A percentile compares a stretch with the other conserved stretches of the same genome.
phyloP scores from a whole-genome alignment of 2,113 vertebrate species.

The Plecotus auritus region DNA sequence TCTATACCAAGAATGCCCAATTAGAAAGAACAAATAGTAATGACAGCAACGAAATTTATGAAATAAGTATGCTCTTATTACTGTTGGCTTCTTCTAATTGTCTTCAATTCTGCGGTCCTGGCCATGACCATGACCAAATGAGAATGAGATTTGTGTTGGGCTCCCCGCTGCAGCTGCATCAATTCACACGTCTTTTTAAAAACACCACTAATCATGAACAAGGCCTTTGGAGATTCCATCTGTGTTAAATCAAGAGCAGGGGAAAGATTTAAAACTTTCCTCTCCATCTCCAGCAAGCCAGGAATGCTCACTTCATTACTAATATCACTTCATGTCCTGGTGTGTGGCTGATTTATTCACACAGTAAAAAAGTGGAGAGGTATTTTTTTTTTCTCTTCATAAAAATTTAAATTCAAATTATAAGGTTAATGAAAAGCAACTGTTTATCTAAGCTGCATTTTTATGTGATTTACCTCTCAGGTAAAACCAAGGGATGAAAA shows the following conservation, averaged over 20 bases:
- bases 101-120: neutral
- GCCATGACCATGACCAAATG: neutral
- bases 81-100: neutral
- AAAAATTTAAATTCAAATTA: neutral
- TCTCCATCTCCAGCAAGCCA: neutral
- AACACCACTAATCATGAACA: neutral
- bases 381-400: neutral
- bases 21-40: neutral
- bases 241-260: neutral
- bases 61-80: neutral
- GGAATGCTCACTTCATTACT: neutral
- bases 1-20: neutral
- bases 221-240: neutral
- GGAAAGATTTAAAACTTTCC: neutral
- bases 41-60: neutral
- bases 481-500: constrained; percentile 2
- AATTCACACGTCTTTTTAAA: neutral
- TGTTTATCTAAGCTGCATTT: neutral
- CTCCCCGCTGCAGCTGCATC: neutral
- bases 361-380: neutral
- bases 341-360: neutral
- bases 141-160: neutral
- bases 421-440: neutral
- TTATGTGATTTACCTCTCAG: neutral
- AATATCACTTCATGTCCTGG: neutral